Conservation (phyloP, 2,113 vertebrate genomes). For the Dipodomys spectabilis region DNA sequence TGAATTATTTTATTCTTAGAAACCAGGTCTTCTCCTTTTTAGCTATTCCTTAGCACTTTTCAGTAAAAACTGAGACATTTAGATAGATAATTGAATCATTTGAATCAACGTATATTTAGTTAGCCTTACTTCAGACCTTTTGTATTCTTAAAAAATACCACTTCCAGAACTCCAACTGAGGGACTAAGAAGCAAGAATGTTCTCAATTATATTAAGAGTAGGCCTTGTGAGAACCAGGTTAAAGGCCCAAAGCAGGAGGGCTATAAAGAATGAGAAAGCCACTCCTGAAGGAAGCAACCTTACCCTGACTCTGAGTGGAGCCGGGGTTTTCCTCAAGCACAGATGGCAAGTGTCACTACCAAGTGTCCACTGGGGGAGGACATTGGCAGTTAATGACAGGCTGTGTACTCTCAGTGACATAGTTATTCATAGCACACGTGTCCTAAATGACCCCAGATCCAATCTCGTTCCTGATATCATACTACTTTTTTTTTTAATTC, state of each 20-base stretch:
- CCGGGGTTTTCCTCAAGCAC: no score
- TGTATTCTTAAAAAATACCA: neutral
- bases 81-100: neutral
- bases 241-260: neutral
- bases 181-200: neutral
- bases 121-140: neutral
- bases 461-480: neutral
- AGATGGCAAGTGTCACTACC: neutral
- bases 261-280: neutral
- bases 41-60: neutral
- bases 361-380: neutral
- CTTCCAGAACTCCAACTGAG: neutral
- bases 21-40: neutral
- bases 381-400: neutral
- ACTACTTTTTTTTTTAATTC: neutral
- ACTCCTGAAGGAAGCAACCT: neutral
- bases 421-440: neutral
- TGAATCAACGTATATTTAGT: neutral
- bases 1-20: slow-evolving; percentile 5
- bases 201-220: neutral
- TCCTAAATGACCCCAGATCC: neutral
- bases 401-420: neutral
- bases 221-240: neutral
- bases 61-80: neutral
- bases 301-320: neutral